phyloP scores from a whole-genome alignment of 2,113 vertebrate genomes.

The Upupa epops region DNA sequence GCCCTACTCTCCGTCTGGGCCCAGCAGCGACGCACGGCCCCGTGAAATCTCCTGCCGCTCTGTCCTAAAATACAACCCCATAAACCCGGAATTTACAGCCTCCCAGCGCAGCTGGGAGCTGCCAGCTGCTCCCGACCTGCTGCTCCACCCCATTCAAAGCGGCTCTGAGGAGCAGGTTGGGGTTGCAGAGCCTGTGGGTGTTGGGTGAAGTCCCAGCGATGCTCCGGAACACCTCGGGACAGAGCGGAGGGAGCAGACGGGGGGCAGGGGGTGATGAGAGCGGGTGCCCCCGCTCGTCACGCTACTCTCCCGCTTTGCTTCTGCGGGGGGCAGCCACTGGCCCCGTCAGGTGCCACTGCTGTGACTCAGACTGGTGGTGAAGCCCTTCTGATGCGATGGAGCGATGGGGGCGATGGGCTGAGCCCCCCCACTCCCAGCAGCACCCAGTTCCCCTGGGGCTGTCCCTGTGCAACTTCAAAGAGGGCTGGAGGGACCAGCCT shows the following conservation, averaged over 20 bases:
- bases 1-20: not conserved
- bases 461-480: not conserved
- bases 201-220: not conserved
- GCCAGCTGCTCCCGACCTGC: not conserved
- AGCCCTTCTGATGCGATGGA: not conserved
- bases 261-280: not conserved
- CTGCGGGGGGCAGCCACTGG: rapidly evolving
- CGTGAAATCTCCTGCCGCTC: not conserved
- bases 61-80: not conserved
- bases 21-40: not conserved
- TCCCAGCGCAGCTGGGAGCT: not conserved
- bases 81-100: not conserved
- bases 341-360: not conserved
- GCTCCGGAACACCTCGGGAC: rapidly evolving
- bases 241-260: rapidly evolving
- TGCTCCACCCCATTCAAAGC: not conserved
- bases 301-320: no score
- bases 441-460: not conserved
- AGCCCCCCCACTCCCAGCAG: not conserved
- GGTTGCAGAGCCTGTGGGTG: not conserved
- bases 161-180: not conserved
- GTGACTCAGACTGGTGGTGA: not conserved
- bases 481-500: not conserved
- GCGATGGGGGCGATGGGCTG: rapidly evolving
- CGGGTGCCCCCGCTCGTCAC: no score